Percentiles rank a stretch among this genome's conserved stretches.
Conservation (phyloP, 37 sponge, comb jelly and placozoan species). For the Spongia lamella region DNA sequence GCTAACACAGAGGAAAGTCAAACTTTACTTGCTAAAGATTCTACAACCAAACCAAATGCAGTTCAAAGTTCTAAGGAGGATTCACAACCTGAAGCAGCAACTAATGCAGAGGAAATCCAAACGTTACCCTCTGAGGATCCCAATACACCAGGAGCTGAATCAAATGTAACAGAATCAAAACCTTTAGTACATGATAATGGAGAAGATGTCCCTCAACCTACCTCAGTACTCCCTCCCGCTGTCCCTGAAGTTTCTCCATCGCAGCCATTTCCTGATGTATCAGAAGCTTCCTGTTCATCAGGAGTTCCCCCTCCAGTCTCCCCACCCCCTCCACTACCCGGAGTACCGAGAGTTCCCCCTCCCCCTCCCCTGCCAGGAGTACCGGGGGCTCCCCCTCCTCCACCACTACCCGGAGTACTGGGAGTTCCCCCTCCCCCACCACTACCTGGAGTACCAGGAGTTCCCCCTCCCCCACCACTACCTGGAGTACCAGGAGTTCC, state of each 20-base stretch:
- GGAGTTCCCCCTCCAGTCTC: conserved; percentile 13
- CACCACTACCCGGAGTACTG: conserved; percentile 22
- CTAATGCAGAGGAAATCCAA: background rate
- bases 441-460: conserved; percentile 18
- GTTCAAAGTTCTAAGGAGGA: background rate
- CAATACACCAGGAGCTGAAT: background rate
- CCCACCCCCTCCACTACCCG: conserved; percentile 37
- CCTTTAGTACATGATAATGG: too few relatives aligned
- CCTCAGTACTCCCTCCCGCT: background rate
- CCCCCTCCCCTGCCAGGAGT: conserved; percentile 31
- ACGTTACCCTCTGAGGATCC: background rate
- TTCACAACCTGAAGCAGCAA: background rate
- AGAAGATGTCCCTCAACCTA: background rate
- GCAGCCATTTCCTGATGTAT: background rate
- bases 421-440: conserved; percentile 37
- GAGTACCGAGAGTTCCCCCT: conserved; percentile 9
- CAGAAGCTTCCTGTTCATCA: background rate
- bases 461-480: background rate
- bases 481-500: background rate
- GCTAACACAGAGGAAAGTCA: background rate
- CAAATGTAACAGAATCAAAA: too few relatives aligned
- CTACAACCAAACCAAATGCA: background rate
- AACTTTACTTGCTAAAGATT: background rate
- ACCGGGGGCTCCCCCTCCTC: conserved; percentile 27
- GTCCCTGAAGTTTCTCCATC: conserved; percentile 1